Evolutionary conservation across 2,888 invertebrate genomes (phyloP).

Genomic region (Polydrusus pterygomalis): DNA sequence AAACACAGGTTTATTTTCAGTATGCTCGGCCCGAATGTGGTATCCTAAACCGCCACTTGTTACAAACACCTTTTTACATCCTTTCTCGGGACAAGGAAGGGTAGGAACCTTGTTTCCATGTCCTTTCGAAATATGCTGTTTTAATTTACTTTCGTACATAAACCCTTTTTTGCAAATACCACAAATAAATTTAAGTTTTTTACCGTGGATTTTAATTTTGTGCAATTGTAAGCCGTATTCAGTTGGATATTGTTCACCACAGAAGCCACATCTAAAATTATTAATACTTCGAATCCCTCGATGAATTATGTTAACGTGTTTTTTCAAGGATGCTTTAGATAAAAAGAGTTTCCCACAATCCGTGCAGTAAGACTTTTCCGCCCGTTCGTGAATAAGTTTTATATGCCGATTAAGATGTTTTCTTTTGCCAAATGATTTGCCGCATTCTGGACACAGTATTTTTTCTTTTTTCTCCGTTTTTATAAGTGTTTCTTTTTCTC

Average conservation of each 20-base stretch:
- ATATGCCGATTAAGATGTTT: constrained; percentile 14
- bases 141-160: constrained; percentile 44
- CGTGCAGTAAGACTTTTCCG: constrained; percentile 7
- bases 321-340: constrained; percentile 6
- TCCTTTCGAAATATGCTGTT: constrained; percentile 19
- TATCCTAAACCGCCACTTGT: constrained; percentile 3
- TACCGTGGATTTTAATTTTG: constrained; percentile 16
- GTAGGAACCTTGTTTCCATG: constrained; percentile 47
- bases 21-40: constrained; percentile 68
- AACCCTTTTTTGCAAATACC: constrained; percentile 54
- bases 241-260: constrained; percentile 32
- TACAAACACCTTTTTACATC: constrained; percentile 33
- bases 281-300: constrained; percentile 7
- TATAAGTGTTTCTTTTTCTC: no score
- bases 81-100: constrained; percentile 27
- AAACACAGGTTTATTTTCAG: constrained; percentile 72
- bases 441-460: background rate
- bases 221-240: no score
- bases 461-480: background rate
- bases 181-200: constrained; percentile 47
- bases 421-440: constrained; percentile 6
- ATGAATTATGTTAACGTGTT: constrained; percentile 31
- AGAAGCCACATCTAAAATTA: constrained; percentile 30
- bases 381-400: constrained; percentile 1
- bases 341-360: constrained; percentile 20